Evolutionary conservation across 2,113 vertebrate genomes (phyloP).

Genomic region (Phoxinus phoxinus): DNA sequence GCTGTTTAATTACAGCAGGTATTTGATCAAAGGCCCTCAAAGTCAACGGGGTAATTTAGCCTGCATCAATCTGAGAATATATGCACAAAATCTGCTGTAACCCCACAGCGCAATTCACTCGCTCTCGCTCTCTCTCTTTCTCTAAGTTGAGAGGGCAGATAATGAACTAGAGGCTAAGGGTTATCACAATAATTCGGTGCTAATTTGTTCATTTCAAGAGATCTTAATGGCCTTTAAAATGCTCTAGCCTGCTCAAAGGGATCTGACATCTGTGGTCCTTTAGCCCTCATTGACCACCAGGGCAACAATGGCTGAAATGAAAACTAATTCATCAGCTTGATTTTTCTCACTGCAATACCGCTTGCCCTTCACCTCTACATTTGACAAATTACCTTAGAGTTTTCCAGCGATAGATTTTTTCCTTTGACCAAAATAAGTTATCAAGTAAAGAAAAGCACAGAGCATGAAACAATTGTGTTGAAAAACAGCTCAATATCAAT

Average conservation of each 20-base stretch:
- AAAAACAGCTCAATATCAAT: background rate
- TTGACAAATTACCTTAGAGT: constrained; percentile 50
- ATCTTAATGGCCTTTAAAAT: background rate
- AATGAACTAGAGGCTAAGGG: constrained; percentile 4
- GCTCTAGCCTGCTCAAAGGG: background rate
- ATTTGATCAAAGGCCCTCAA: constrained; percentile 30
- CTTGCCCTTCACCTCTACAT: constrained; percentile 31
- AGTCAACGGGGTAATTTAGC: constrained; percentile 11
- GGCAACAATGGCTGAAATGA: background rate
- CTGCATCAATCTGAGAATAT: constrained; percentile 1
- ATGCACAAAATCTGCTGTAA: background rate
- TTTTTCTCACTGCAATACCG: constrained; percentile 17
- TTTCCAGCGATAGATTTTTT: constrained; percentile 34
- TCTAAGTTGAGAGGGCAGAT: background rate
- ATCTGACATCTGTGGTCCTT: constrained; percentile 12
- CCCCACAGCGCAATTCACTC: background rate
- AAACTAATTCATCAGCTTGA: constrained; percentile 48
- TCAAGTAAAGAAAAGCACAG: background rate
- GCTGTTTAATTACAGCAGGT: constrained; percentile 39
- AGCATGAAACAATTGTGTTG: constrained; percentile 1
- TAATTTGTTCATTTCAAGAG: constrained; percentile 8
- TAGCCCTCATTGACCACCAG: constrained; percentile 23
- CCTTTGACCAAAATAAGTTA: background rate
- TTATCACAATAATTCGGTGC: background rate
- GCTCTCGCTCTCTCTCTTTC: background rate